Base-by-base conservation (phyloP, 2,888 invertebrate species). In the Onchidella celtica region DNA sequence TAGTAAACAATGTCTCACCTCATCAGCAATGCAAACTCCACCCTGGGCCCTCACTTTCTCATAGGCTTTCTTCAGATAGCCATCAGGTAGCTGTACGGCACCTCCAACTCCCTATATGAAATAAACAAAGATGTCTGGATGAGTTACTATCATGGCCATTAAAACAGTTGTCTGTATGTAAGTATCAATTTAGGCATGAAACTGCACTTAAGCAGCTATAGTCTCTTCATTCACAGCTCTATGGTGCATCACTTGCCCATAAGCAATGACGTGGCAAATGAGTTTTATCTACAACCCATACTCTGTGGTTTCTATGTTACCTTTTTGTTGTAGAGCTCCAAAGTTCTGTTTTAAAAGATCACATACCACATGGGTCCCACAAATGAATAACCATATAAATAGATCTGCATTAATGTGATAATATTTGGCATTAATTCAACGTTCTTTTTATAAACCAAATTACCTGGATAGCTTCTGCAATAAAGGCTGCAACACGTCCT, bases 391-490 rank as follows among this genome's bases (percentile, higher is more conserved):
- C n/a, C n/a, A n/a, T n/a, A n/a, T n/a, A n/a, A n/a, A n/a, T n/a
- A n/a, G n/a, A n/a, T n/a, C n/a, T n/a, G n/a, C n/a, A n/a, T n/a
- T n/a, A n/a, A n/a, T n/a, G n/a, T n/a, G n/a, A n/a, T n/a, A n/a
- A n/a, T n/a, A n/a, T n/a, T n/a, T n/a, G n/a, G n/a, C n/a, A n/a
- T n/a, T n/a, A n/a, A n/a, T n/a, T n/a, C n/a, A n/a, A n/a, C 17
- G 17, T 47, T 47, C 17, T 47, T 47, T 17, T 34, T 68, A 61
- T 61, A 6, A 9, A 6, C 17, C n/a, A 29, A 76, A 72, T 80
- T 81, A 93, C 95, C 94, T 98, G 99, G 87, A 99, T 99, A 0
- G 97, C 96, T 93, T 99, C 99, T 0, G 97, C 97, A 92, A 99
- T 96, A 93, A 99, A 96, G 4, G 96, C 99, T 0, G 98, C 99